Conservation (phyloP, 2,888 invertebrate species). For the Erpobdella octoculata region DNA sequence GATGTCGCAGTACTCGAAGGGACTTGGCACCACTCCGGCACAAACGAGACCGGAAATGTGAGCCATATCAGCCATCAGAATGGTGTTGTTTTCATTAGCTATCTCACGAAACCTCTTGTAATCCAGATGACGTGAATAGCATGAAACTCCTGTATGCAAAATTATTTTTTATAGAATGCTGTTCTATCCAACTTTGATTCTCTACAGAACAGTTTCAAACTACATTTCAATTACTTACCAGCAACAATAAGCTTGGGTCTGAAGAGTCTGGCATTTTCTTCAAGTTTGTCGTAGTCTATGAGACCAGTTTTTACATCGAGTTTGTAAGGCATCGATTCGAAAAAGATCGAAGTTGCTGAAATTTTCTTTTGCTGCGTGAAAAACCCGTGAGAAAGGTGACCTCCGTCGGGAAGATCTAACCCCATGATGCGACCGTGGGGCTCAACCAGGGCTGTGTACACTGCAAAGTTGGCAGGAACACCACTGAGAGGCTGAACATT, state of each 20-base stretch:
- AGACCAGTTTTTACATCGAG: conserved; percentile 69
- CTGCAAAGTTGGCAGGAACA: conserved; percentile 95
- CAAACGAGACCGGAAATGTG: conserved; percentile 61
- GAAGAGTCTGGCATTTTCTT: conserved; percentile 73
- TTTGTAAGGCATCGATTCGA: conserved; percentile 97
- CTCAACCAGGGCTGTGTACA: conserved; percentile 73
- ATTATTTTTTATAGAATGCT: not conserved
- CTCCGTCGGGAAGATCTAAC: conserved; percentile 89
- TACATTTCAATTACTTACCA: conserved; percentile 52
- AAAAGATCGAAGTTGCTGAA: conserved; percentile 93
- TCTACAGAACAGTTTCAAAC: not conserved
- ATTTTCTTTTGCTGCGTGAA: conserved; percentile 85
- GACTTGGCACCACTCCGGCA: conserved; percentile 77
- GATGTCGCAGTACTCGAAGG: conserved; percentile 81
- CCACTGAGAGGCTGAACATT: conserved; percentile 80
- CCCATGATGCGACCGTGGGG: conserved; percentile 93
- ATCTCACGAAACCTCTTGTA: conserved; percentile 55
- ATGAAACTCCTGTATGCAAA: conserved; percentile 44
- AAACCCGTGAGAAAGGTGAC: conserved; percentile 70
- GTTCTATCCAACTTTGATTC: not conserved
- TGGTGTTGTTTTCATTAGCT: conserved; percentile 47
- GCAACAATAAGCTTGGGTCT: conserved; percentile 88
- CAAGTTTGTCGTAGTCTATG: conserved; percentile 84
- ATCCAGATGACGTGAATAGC: conserved; percentile 57
- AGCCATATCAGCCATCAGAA: conserved; percentile 51